Base-by-base conservation (phyloP, 2,113 vertebrate genomes). In the Delphinapterus leucas region DNA sequence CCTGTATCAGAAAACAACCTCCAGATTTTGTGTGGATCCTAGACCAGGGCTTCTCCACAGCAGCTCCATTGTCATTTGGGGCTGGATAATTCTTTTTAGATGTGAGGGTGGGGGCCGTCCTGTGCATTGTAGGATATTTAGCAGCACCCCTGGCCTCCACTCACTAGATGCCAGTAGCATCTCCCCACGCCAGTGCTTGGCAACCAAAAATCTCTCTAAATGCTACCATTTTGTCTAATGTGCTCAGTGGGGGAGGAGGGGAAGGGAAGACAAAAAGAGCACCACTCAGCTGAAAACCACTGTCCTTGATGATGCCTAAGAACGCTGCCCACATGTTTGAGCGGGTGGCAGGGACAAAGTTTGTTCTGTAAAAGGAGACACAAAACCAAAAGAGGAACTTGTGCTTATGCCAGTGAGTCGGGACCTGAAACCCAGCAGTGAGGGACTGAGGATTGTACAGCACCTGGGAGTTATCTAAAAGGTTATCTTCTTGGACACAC, bases 41-140 rank as follows among this genome's bases (percentile, higher is more conserved):
- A 20, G 33, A 49, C n/a, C 20, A 41, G 17, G 61, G 79, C n/a
- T 91, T 88, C 79, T 61, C 21, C 2, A 25, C 1, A 18, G 47
- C 73, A 31, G 33, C 26, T 31, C 23, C 49, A 15, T 11, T 92
- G 47, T 89, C 61, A 33, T 68, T 88, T 12, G 0, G 58, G 58
- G 31, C 31, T 25, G 23, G 70, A 10, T 73, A 26, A 41, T 68
- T 94, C 74, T 81, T 41, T 47, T 6, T 38, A 58, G 36, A 21
- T 28, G 58, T 23, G 12, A 14, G 18, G 2, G 0, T 0, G 9
- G 20, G 20, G 3, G 17, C 21, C 14, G 5, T 41, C 31, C 53
- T 25, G 38, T 11, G 6, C 7, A 14, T 5, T 65, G 33, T 13
- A 60, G 41, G 38, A 25, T 28, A n/a, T 33, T 44, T 14, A 68